phyloP scores from a whole-genome alignment of 2,113 vertebrate species.

The Manacus vitellinus region DNA sequence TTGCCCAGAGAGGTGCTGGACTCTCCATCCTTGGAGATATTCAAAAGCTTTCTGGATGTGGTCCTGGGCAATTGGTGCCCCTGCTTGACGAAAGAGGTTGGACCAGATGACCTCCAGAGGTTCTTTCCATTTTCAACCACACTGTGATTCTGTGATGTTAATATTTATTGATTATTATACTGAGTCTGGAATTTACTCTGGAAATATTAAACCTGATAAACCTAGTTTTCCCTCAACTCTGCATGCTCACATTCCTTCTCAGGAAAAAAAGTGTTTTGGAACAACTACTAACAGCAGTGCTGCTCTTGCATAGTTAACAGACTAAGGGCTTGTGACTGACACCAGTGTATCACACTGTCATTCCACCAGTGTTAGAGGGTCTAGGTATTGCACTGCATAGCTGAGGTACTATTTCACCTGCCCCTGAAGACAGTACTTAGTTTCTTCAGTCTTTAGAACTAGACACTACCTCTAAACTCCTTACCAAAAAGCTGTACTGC shows the following conservation, averaged over 20 bases:
- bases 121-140: background rate
- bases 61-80: background rate
- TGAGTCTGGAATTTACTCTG: background rate
- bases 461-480: background rate
- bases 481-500: background rate
- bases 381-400: background rate
- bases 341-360: background rate
- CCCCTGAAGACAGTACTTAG: background rate
- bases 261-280: background rate
- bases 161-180: background rate
- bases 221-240: background rate
- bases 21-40: background rate
- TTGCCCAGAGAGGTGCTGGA: background rate
- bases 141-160: background rate
- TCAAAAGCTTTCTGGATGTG: background rate
- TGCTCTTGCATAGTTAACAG: background rate
- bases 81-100: background rate
- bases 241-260: background rate
- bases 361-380: background rate
- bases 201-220: background rate
- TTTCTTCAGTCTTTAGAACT: background rate
- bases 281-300: background rate
- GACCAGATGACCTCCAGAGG: background rate
- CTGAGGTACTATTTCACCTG: background rate
- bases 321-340: background rate